A percentile compares a stretch with the other conserved stretches of the same genome.
phyloP scores from a whole-genome alignment of 1,140 invertebrate species.

The Steinernema feltiae region DNA sequence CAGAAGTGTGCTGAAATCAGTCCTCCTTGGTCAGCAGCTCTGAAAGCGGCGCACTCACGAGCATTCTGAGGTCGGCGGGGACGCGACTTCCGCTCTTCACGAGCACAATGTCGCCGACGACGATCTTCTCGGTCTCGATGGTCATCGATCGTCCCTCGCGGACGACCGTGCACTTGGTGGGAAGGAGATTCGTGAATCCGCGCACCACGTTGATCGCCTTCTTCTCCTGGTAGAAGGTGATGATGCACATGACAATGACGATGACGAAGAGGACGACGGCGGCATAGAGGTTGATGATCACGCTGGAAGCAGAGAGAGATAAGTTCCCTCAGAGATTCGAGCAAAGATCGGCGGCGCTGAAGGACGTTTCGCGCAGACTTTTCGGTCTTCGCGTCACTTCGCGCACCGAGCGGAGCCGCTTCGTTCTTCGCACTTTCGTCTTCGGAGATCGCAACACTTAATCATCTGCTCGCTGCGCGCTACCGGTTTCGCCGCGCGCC shows the following conservation, averaged over 20 bases:
- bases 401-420: too few species aligned
- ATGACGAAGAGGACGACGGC: conserved; percentile 31
- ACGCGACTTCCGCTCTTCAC: conserved; percentile 50
- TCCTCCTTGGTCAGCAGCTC: conserved; percentile 63
- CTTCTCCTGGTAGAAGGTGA: conserved; percentile 36
- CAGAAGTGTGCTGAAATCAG: conserved; percentile 20
- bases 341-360: background rate
- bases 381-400: background rate
- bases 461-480: background rate
- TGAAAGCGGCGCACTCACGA: conserved; percentile 61
- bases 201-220: conserved; percentile 36
- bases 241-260: conserved; percentile 35
- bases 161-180: conserved; percentile 32
- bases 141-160: conserved; percentile 69
- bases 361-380: too few species aligned
- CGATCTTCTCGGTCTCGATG: conserved; percentile 64
- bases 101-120: conserved; percentile 50
- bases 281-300: conserved; percentile 32
- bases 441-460: background rate
- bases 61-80: conserved; percentile 55
- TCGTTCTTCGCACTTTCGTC: too few species aligned
- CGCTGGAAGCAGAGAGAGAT: too few species aligned
- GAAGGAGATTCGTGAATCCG: conserved; percentile 26
- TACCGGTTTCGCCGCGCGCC: background rate
- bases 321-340: too few species aligned